Evolutionary conservation across 2,113 vertebrate genomes (phyloP), one percentile per base, ranked within the genome.

Genomic region (Nesoenas mayeri): DNA sequence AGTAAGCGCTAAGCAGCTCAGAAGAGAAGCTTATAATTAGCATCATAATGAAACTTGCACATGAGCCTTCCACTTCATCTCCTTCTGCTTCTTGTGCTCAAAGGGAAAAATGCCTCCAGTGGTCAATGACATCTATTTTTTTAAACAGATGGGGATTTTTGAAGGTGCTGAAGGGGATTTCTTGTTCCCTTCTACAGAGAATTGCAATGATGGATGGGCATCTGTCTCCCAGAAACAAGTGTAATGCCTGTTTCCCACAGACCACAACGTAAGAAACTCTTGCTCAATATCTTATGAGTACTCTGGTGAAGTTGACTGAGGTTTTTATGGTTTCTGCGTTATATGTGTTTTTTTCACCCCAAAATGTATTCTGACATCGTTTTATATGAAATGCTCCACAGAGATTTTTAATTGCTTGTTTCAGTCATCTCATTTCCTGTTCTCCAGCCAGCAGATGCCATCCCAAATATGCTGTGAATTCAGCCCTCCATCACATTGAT

Each of bases 101-200:
- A n/a, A 80, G 62, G 29, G 25, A 56, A 54, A 85, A 93, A 57
- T 44, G 85, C 64, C 82, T 56, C 64, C 67, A 56, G 64, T 74
- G 75, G 56, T 50, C 71, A 70, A 28, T 22, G 77, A 26, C 44
- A 62, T 64, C 50, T 31, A 5, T 40, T 83, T 81, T 81, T 84
- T 69, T 25, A 26, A 57, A 40, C 47, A 66, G 40, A 69, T 44
- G 54, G 71, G 62, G n/a, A 80, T 82, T 88, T 66, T 70, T 67
- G 57, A 42, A 86, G 67, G 58, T 82, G 58, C 78, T 85, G 81
- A 73, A 62, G 70, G 71, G 54, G 40, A 61, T 91, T 77, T 70
- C 64, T 77, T 48, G 54, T 58, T 75, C 54, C 29, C 7, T 94
- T 66, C 60, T 54, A 32, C 32, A 47, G 29, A 77, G 44, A 81